Base-by-base conservation (phyloP, 2,797 vertebrate genomes). In the Neosilurus mollespiculum region DNA sequence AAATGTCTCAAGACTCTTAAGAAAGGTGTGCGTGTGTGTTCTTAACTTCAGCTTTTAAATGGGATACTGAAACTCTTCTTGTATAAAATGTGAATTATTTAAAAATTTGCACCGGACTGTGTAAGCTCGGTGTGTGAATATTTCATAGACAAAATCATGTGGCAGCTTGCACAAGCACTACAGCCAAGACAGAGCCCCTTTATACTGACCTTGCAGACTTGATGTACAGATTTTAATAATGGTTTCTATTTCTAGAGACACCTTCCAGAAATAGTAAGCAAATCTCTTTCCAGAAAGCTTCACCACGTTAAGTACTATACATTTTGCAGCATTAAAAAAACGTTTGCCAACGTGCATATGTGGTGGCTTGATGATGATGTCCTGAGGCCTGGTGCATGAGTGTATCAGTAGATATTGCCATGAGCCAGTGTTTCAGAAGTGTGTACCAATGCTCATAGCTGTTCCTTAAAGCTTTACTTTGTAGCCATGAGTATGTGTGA, bases 361-460 rank as follows among this genome's bases (percentile, higher is more conserved):
- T 72, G 14, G 22, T 54, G 70, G 8, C 14, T 15, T 54, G 26
- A 18, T 26, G 49, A 51, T 79, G 78, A 83, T 71, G 59, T 70
- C 66, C 69, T 34, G 59, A n/a, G 11, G 69, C 75, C 82, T 82
- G 76, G 22, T 82, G 65, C 64, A 62, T 34, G 58, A 84, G 80
- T n/a, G 2, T 18, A 22, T 61, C 64, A 53, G 70, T 24, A 2
- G 70, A 53, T 53, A 53, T 24, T 26, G 7, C 12, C 12, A 30
- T 14, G 62, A 20, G 66, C 30, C 18, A 20, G 34, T 49, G 67
- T 49, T 49, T 5, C 43, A 56, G 81, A 67, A 59, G 59, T 65
- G 76, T 82, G 56, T 43, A 49, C 15, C 30, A 66, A 49, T 61
- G 81, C 81, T 53, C 43, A 54, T 59, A 26, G 26, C 56, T 70